Percentiles rank a stretch among this genome's conserved stretches.
Evolutionary conservation across 2,888 invertebrate genomes (phyloP).

Genomic region (Archips crataeganus): DNA sequence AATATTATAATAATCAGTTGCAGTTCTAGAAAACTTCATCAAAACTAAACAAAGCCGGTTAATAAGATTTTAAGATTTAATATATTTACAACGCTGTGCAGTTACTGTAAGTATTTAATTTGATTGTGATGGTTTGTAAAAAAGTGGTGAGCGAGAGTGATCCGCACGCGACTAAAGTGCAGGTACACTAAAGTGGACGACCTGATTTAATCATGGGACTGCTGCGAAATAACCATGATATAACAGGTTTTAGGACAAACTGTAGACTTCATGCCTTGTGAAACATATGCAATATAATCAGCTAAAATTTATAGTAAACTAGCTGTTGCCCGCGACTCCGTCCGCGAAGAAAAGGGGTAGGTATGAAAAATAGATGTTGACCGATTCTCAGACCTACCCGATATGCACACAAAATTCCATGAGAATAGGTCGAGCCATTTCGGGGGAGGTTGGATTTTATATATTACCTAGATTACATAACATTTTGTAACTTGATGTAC

Average conservation of each 20-base stretch:
- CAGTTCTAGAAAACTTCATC: conserved; percentile 19
- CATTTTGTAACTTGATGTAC: neutral
- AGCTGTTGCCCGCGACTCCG: no score
- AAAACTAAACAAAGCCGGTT: conserved; percentile 34
- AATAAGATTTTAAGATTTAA: conserved; percentile 10
- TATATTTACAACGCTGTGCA: conserved; percentile 16
- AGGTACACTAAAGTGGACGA: conserved; percentile 39
- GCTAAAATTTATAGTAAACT: neutral
- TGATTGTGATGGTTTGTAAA: neutral
- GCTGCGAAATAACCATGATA: neutral
- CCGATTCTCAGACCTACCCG: no score
- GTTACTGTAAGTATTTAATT: neutral
- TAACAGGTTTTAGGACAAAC: conserved; percentile 12
- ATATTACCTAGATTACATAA: no score
- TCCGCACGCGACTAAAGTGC: conserved; percentile 32
- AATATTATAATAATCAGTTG: neutral
- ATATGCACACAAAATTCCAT: no score
- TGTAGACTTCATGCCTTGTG: neutral
- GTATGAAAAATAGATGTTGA: no score
- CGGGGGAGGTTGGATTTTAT: no score
- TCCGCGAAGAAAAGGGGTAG: no score
- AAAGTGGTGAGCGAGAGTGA: conserved; percentile 19
- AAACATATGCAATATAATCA: neutral
- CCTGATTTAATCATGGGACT: conserved; percentile 10
- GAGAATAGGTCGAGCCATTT: no score